These are phyloP conservation scores for Holothuria scabra DNA, from an alignment of 53 echinoderm and acorn worm genomes.

Conservation along the genomic window DNA sequence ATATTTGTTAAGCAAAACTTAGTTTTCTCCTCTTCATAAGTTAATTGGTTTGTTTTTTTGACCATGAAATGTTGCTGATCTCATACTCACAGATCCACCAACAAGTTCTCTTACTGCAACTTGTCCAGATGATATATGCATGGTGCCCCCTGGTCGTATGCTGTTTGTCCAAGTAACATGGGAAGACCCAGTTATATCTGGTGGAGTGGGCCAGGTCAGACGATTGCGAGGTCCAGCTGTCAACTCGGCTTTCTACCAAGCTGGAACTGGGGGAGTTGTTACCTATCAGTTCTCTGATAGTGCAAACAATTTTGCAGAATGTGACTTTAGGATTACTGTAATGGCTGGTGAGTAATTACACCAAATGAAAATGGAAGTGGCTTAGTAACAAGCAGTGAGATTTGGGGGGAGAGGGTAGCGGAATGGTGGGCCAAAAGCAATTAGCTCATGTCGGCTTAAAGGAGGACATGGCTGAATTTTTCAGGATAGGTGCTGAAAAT, in stretches of 20 bases:
- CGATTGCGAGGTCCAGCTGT: background rate
- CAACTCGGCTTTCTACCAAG: conserved; percentile 3
- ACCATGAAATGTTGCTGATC: too few relatives aligned
- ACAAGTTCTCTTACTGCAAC: background rate
- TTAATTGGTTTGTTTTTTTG: too few relatives aligned
- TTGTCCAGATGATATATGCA: conserved; percentile 13
- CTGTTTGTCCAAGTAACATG: background rate
- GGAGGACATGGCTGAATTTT: too few relatives aligned
- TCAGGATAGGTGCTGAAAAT: too few relatives aligned
- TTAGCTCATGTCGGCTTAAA: too few relatives aligned
- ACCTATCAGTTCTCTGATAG: conserved; percentile 2
- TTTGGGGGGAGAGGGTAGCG: too few relatives aligned
- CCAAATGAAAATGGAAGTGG: too few relatives aligned
- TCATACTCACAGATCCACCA: background rate
- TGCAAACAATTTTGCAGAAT: background rate
- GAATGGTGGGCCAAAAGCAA: too few relatives aligned
- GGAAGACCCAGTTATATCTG: background rate
- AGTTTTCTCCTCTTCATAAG: too few relatives aligned
- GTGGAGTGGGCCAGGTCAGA: background rate
- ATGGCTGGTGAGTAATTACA: background rate
- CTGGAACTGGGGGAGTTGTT: background rate
- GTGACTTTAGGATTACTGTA: conserved; percentile 1
- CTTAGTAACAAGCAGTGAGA: too few relatives aligned
- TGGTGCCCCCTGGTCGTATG: background rate
- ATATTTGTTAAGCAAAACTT: too few relatives aligned